These are phyloP conservation scores for Speoplatyrhinus poulsoni DNA, from an alignment of 2,113 vertebrate species.

Conservation along the genomic window DNA sequence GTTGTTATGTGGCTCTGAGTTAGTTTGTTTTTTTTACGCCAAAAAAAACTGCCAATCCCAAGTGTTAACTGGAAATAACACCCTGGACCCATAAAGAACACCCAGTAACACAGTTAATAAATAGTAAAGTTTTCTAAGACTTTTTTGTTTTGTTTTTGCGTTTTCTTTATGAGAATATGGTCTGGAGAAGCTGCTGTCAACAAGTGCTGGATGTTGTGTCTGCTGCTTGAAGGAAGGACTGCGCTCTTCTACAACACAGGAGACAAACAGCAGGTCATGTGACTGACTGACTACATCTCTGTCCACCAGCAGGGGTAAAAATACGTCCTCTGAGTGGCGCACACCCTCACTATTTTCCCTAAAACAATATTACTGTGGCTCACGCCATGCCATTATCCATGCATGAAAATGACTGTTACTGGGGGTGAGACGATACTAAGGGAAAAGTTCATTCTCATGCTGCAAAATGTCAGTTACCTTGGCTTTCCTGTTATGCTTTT, in stretches of 20 bases:
- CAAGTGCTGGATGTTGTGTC: constrained; percentile 82
- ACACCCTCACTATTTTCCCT: constrained; percentile 37
- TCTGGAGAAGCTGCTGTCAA: constrained; percentile 74
- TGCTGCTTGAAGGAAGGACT: constrained; percentile 77
- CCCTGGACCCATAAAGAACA: constrained; percentile 43
- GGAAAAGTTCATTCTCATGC: neutral
- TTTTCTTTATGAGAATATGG: constrained; percentile 19
- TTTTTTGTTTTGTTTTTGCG: constrained; percentile 18
- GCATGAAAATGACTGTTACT: neutral
- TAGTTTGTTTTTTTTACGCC: constrained; percentile 45
- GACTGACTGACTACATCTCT: constrained; percentile 56
- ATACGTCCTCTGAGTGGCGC: constrained; percentile 35
- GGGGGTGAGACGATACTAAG: neutral
- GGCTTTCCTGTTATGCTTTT: constrained; percentile 93
- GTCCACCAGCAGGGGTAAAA: constrained; percentile 43
- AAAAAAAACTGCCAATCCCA: constrained; percentile 54
- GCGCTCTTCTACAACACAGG: constrained; percentile 80
- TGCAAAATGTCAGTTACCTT: constrained; percentile 81
- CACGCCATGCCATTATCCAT: constrained; percentile 5
- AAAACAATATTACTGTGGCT: constrained; percentile 33
- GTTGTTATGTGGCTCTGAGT: constrained; percentile 32
- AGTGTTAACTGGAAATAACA: constrained; percentile 47
- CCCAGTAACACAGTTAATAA: constrained; percentile 59
- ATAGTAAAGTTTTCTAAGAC: constrained; percentile 53
- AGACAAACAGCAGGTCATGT: constrained; percentile 75